Evolutionary conservation across 2,888 invertebrate species (phyloP).

Genomic region (Cistogaster globosa): DNA sequence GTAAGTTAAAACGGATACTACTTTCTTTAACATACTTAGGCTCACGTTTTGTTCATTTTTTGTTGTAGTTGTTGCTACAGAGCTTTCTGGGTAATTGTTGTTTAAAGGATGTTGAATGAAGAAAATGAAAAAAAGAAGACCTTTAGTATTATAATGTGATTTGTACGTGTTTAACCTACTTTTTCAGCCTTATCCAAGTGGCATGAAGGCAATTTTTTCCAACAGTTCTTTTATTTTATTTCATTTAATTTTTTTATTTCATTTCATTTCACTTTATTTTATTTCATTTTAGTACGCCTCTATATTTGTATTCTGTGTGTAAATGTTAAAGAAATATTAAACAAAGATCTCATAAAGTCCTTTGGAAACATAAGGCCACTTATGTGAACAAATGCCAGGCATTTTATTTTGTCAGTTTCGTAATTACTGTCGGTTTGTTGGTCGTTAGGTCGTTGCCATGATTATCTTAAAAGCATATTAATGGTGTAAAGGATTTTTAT

Average conservation of each 20-base stretch:
- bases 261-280: conserved; percentile 17
- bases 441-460: neutral
- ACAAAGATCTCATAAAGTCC: conserved; percentile 53
- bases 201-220: conserved; percentile 19
- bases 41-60: conserved; percentile 4
- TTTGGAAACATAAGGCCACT: conserved; percentile 62
- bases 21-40: conserved; percentile 31
- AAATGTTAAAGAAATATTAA: neutral
- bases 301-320: neutral
- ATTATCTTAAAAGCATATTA: conserved; percentile 23
- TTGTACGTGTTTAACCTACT: conserved; percentile 82
- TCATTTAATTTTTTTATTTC: conserved; percentile 9
- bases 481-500: conserved; percentile 8
- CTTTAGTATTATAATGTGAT: conserved; percentile 78
- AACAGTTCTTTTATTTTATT: conserved; percentile 37
- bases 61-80: neutral
- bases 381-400: conserved; percentile 36
- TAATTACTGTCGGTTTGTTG: neutral
- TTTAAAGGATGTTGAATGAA: conserved; percentile 70
- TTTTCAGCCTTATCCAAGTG: conserved; percentile 22
- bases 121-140: conserved; percentile 33
- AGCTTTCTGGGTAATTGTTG: conserved; percentile 39
- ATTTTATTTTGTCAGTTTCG: neutral
- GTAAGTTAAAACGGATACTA: conserved; percentile 45
- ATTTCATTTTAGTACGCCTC: neutral